Evolutionary conservation across 1,140 invertebrate genomes (phyloP).

Genomic region (Lerema accius): DNA sequence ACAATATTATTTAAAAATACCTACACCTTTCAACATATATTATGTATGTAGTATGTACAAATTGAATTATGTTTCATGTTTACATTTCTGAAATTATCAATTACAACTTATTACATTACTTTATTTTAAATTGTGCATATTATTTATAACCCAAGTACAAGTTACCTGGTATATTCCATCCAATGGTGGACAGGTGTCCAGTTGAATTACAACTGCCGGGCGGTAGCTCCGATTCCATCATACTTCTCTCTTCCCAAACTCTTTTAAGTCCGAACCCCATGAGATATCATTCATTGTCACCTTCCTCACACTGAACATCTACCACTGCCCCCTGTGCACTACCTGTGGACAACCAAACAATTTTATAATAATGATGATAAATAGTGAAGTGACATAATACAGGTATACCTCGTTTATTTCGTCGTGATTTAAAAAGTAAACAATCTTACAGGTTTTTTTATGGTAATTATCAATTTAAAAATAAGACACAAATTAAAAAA

Average conservation of each 20-base stretch:
- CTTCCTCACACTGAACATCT: slow-evolving; percentile 44
- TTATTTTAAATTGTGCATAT: too few species aligned
- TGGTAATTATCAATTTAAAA: too few species aligned
- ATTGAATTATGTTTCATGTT: too few species aligned
- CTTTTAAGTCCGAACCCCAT: slow-evolving; percentile 39
- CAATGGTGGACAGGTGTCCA: slow-evolving; percentile 80
- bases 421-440: too few species aligned
- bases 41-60: too few species aligned
- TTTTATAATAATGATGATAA: not conserved
- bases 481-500: too few species aligned
- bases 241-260: slow-evolving; percentile 51
- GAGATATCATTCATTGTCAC: slow-evolving; percentile 42
- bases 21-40: too few species aligned
- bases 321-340: slow-evolving; percentile 34
- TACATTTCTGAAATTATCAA: too few species aligned
- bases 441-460: too few species aligned
- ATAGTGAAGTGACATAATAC: not conserved
- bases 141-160: slow-evolving; percentile 5
- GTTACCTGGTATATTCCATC: slow-evolving; percentile 74
- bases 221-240: slow-evolving; percentile 80
- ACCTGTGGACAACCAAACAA: slow-evolving; percentile 41
- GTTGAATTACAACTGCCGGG: slow-evolving; percentile 80
- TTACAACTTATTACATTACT: too few species aligned
- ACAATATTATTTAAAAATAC: not conserved
- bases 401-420: too few species aligned